phyloP scores from a whole-genome alignment of 2,797 vertebrate species.

The Spondyliosoma cantharus region DNA sequence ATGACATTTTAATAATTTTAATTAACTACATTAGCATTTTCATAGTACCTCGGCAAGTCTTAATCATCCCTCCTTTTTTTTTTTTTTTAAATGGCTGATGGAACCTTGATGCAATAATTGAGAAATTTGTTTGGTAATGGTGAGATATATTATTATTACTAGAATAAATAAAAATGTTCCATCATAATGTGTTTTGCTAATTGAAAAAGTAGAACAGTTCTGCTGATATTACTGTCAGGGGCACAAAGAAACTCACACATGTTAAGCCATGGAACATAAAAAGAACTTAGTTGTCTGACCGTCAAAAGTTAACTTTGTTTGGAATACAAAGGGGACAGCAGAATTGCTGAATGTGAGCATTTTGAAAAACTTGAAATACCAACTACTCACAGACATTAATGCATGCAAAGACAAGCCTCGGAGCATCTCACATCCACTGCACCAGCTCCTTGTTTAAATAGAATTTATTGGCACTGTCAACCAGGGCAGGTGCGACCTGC shows the following conservation, averaged over 20 bases:
- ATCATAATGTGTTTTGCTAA: background rate
- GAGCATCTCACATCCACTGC: slow-evolving; percentile 6
- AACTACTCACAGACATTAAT: slow-evolving; percentile 1
- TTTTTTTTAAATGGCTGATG: background rate
- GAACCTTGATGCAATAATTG: background rate
- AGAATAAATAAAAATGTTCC: background rate
- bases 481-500: slow-evolving; percentile 31
- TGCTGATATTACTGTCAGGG: background rate
- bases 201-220: background rate
- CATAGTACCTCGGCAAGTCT: background rate
- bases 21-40: background rate
- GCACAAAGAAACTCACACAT: background rate
- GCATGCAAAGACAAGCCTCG: slow-evolving; percentile 6
- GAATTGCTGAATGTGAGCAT: background rate
- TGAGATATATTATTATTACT: background rate
- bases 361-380: background rate
- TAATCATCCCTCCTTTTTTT: background rate
- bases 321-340: background rate
- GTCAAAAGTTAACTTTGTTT: background rate
- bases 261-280: background rate
- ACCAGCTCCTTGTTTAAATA: background rate
- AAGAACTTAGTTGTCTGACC: background rate
- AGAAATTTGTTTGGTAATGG: background rate
- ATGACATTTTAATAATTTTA: slow-evolving; percentile 1
- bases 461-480: slow-evolving; percentile 35